A percentile compares a stretch with the other conserved stretches of the same genome.
Conservation (phyloP, 2,797 vertebrate genomes). For the Sciurus vulgaris region DNA sequence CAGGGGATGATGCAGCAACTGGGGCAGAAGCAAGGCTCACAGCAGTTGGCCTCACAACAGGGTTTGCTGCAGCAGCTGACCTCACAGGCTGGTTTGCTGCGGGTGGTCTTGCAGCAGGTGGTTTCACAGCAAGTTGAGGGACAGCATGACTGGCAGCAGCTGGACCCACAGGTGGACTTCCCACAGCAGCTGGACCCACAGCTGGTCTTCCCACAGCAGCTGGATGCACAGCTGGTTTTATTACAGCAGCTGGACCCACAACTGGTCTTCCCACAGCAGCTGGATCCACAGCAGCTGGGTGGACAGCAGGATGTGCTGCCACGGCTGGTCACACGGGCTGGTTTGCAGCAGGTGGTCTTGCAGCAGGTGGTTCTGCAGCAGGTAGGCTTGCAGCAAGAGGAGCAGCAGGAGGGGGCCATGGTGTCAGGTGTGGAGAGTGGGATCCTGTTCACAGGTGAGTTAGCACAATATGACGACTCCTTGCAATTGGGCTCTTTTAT, state of each 20-base stretch:
- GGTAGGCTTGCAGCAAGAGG: slow-evolving; percentile 25
- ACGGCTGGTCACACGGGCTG: not conserved
- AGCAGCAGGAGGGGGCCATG: slow-evolving; percentile 32
- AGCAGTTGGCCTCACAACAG: not conserved
- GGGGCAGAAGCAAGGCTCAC: no score
- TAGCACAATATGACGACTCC: not conserved
- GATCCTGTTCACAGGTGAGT: not conserved
- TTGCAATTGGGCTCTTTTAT: slow-evolving; percentile 24
- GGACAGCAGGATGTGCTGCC: not conserved
- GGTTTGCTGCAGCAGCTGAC: no score
- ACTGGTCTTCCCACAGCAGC: not conserved
- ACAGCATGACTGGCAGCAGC: not conserved
- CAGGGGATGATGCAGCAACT: no score
- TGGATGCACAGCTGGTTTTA: not conserved
- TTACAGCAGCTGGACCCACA: not conserved
- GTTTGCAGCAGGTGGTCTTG: not conserved
- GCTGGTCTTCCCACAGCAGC: not conserved
- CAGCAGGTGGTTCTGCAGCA: slow-evolving; percentile 26
- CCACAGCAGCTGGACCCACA: not conserved
- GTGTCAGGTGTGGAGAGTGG: not conserved
- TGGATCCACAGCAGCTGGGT: not conserved
- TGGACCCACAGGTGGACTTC: not conserved
- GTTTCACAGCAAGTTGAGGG: not conserved
- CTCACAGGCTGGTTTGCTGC: no score
- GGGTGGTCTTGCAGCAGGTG: not conserved